phyloP scores from a whole-genome alignment of 1,140 invertebrate species.

The Drosophila serrata region DNA sequence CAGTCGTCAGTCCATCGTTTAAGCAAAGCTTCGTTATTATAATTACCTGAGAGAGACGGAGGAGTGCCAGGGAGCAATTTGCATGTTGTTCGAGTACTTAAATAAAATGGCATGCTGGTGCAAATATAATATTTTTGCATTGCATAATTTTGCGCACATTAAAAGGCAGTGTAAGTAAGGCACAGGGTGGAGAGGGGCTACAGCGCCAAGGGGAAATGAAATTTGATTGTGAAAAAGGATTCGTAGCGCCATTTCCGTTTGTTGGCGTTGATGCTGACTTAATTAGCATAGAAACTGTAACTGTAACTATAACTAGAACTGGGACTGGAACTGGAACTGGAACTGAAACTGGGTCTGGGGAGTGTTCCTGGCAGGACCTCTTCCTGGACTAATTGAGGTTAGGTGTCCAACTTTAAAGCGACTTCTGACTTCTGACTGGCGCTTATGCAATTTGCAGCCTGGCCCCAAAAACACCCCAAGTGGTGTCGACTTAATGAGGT shows the following conservation, averaged over 20 bases:
- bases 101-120: slow-evolving; percentile 58
- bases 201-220: slow-evolving; percentile 56
- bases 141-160: slow-evolving; percentile 74
- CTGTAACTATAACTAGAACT: slow-evolving; percentile 3
- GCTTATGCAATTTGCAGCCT: slow-evolving; percentile 44
- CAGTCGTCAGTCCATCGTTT: slow-evolving; percentile 27
- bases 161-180: slow-evolving; percentile 52
- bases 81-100: slow-evolving; percentile 60
- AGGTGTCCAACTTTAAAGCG: slow-evolving; percentile 59
- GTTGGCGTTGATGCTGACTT: slow-evolving; percentile 70
- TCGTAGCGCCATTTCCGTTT: slow-evolving; percentile 65
- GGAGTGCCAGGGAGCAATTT: slow-evolving; percentile 36
- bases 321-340: slow-evolving; percentile 2
- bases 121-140: slow-evolving; percentile 68
- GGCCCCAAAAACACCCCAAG: not conserved
- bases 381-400: slow-evolving; percentile 69
- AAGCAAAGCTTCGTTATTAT: slow-evolving; percentile 54
- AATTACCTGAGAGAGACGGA: slow-evolving; percentile 48
- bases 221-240: slow-evolving; percentile 77
- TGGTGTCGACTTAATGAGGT: slow-evolving; percentile 55
- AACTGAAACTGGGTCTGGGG: slow-evolving; percentile 6
- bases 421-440: slow-evolving; percentile 49
- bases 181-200: not conserved
- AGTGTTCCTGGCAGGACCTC: not conserved
- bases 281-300: slow-evolving; percentile 64